A percentile compares a stretch with the other conserved stretches of the same genome.
Conservation (phyloP, 2,888 invertebrate genomes). For the Lithophane socia region DNA sequence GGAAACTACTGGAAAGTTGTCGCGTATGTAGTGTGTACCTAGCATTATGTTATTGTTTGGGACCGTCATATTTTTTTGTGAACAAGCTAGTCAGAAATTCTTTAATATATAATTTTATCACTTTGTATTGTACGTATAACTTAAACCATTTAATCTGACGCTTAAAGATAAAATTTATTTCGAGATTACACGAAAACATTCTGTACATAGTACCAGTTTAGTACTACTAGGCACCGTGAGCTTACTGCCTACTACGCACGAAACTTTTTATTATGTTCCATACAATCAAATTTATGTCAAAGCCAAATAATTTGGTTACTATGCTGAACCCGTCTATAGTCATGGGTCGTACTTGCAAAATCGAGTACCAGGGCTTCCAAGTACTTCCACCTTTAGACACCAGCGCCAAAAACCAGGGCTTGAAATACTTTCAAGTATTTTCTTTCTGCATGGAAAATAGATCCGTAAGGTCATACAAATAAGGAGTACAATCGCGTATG, state of each 20-base stretch:
- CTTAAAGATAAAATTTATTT: background rate
- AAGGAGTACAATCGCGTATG: too few relatives aligned
- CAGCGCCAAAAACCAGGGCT: too few relatives aligned
- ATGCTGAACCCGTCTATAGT: slow-evolving; percentile 71
- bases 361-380: too few relatives aligned
- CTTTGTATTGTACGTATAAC: background rate
- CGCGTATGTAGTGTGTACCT: too few relatives aligned
- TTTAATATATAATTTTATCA: too few relatives aligned
- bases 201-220: background rate
- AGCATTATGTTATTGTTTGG: background rate
- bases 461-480: too few relatives aligned
- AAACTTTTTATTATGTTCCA: slow-evolving; percentile 51
- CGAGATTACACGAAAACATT: slow-evolving; percentile 2
- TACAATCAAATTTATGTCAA: slow-evolving; percentile 44
- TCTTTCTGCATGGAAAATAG: too few relatives aligned
- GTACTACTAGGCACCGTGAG: background rate
- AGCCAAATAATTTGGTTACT: slow-evolving; percentile 56
- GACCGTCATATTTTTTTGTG: background rate
- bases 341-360: too few relatives aligned
- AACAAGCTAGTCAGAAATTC: background rate
- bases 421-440: too few relatives aligned
- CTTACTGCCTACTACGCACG: background rate
- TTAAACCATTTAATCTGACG: background rate
- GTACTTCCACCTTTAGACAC: too few relatives aligned
- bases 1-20: too few relatives aligned